These are phyloP conservation scores for Macaria notata DNA, from an alignment of 2,888 invertebrate species.

Conservation along the genomic window DNA sequence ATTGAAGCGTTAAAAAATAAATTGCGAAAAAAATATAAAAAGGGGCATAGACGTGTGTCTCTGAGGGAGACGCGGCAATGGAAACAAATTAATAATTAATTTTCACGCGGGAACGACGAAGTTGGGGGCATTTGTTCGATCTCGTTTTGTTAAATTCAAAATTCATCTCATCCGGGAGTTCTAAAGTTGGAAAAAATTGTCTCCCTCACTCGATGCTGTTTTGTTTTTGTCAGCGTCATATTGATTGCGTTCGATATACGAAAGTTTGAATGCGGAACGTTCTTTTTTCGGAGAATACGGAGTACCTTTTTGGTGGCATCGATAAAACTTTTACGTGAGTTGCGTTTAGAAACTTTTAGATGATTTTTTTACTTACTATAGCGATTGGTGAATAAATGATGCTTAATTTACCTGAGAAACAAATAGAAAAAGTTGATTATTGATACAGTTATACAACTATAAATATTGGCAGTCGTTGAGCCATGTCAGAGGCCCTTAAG, in stretches of 20 bases:
- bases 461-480: too few species aligned
- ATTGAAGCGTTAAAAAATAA: slow-evolving; percentile 63
- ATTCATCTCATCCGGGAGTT: slow-evolving; percentile 65
- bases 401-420: slow-evolving; percentile 56
- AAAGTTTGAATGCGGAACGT: slow-evolving; percentile 5
- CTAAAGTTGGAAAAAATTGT: slow-evolving; percentile 65
- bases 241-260: slow-evolving; percentile 35
- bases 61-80: slow-evolving; percentile 58
- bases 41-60: slow-evolving; percentile 60
- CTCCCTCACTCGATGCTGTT: slow-evolving; percentile 44
- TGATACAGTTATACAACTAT: too few species aligned
- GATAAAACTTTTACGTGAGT: neutral
- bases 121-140: slow-evolving; percentile 64
- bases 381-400: slow-evolving; percentile 2
- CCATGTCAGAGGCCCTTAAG: too few species aligned
- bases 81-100: slow-evolving; percentile 79
- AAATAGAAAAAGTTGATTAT: slow-evolving; percentile 1
- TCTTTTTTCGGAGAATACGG: neutral
- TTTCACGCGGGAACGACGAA: slow-evolving; percentile 65
- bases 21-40: slow-evolving; percentile 50
- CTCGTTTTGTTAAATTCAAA: slow-evolving; percentile 72
- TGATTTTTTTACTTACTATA: slow-evolving; percentile 10
- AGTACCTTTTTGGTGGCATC: neutral
- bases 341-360: neutral
- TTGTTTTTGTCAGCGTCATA: slow-evolving; percentile 40